Evolutionary conservation across 1,140 invertebrate genomes (phyloP), one percentile per base, ranked within the genome.

Genomic region (Hycleus cichorii): DNA sequence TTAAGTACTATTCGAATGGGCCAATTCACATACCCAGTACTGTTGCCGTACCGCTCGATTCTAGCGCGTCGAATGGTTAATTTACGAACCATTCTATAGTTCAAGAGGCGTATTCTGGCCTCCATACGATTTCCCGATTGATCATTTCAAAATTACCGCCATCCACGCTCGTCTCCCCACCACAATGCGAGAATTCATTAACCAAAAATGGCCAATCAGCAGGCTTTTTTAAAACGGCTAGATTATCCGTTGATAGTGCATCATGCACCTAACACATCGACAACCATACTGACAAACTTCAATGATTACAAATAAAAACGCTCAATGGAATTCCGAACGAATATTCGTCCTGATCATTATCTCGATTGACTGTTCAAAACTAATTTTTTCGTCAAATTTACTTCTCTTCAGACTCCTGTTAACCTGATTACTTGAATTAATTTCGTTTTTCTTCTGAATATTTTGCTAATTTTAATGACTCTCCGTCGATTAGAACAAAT

Each of bases 1-100:
- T 57, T 47, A 64, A 61, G 54, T 39, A 57, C 54, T 39, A 40
- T 39, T 51, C 38, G 32, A 5, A 32, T 32, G 4, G 32, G 32
- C 4, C 4, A 32, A 32, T 32, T 32, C 32, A 32, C 32, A 32
- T 32, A 32, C 7, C 7, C 32, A 7, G 32, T 43, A 57, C 56
- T 58, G 59, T 61, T 61, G 61, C 59, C 59, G 62, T 56, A 57
- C 54, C 7, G 7, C 32, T 49, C 62, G 62, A 64, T 58, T 48
- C 55, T 51, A 61, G 56, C 62, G 62, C 59, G 43, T 46, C 62
- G 50, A 64, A 61, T 64, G 62, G 62, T 50, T 56, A 60, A 49
- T 60, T 62, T 27, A 58, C 45, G 59, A 64, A 64, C 62, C 55
- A 64, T 58, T 63, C 52, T 50, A 32, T 45, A 46, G 53, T 59